These are phyloP conservation scores for Tetragnatha montana DNA, from an alignment of 2,888 invertebrate genomes.

Conservation along the genomic window DNA sequence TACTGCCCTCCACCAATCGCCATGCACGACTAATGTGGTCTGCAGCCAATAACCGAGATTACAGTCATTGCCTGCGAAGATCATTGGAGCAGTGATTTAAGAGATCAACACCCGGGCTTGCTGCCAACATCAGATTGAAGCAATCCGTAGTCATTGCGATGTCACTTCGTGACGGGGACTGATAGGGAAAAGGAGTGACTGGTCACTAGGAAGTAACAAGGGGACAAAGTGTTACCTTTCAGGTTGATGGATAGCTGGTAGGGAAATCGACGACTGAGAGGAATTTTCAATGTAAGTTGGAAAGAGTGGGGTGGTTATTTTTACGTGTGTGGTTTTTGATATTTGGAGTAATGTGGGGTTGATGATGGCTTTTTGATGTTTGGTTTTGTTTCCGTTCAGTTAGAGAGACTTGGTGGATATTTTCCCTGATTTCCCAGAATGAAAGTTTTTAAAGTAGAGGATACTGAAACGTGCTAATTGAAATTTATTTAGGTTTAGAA, in stretches of 20 bases:
- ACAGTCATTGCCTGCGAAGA: background rate
- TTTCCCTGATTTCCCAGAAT: too few relatives aligned
- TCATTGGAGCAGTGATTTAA: background rate
- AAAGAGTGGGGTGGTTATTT: background rate
- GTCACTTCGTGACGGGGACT: background rate
- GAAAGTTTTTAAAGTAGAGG: too few relatives aligned
- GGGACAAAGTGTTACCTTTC: background rate
- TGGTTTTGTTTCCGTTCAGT: too few relatives aligned
- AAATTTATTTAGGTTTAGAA: too few relatives aligned
- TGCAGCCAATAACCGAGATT: background rate
- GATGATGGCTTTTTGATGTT: too few relatives aligned
- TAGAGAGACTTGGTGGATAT: too few relatives aligned
- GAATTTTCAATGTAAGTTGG: background rate
- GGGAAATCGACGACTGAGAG: background rate
- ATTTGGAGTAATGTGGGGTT: too few relatives aligned
- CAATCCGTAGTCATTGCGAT: background rate
- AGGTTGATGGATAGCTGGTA: background rate
- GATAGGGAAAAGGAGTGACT: background rate
- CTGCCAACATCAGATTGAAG: background rate
- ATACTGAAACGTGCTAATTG: too few relatives aligned
- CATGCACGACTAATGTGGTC: background rate
- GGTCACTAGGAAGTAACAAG: background rate
- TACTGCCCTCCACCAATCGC: background rate
- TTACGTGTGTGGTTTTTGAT: background rate
- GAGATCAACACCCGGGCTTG: background rate